Percentiles rank a stretch among this genome's conserved stretches.
These are phyloP conservation scores for Vandiemenella viatica DNA, from an alignment of 2,888 invertebrate genomes.

Conservation along the genomic window DNA sequence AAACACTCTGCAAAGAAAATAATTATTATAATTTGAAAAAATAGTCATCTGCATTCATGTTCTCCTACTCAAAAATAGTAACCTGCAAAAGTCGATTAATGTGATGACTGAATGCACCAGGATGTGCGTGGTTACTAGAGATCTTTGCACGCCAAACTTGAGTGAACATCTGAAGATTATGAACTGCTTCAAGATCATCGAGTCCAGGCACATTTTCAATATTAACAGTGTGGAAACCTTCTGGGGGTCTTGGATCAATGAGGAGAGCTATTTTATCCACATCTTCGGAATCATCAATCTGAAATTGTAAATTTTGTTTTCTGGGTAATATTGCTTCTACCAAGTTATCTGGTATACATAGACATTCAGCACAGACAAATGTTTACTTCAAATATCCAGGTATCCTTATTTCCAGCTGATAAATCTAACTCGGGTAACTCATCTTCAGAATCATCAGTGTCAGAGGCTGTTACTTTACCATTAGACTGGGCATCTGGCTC, in stretches of 20 bases:
- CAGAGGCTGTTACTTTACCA: constrained; percentile 26
- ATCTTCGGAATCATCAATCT: constrained; percentile 72
- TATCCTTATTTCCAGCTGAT: constrained; percentile 58
- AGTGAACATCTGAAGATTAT: constrained; percentile 68
- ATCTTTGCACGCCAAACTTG: constrained; percentile 62
- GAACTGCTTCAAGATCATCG: constrained; percentile 47
- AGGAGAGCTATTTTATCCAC: constrained; percentile 57
- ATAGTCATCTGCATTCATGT: not conserved
- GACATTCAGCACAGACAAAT: no score
- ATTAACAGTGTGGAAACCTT: constrained; percentile 64
- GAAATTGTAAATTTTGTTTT: constrained; percentile 5
- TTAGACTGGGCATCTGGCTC: constrained; percentile 7
- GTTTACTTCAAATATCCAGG: constrained; percentile 57
- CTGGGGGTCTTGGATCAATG: constrained; percentile 57
- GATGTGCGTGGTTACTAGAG: constrained; percentile 29
- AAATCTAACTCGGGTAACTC: constrained; percentile 49
- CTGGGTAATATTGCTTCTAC: no score
- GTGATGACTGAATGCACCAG: constrained; percentile 31
- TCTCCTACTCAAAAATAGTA: constrained; percentile 21
- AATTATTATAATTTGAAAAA: not conserved
- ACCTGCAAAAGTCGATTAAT: constrained; percentile 40
- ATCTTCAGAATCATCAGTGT: constrained; percentile 51
- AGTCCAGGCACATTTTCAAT: constrained; percentile 62
- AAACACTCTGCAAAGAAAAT: constrained; percentile 48
- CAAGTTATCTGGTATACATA: not conserved